A percentile compares a stretch with the other conserved stretches of the same genome.
phyloP scores from a whole-genome alignment of 1,140 invertebrate species.

The Elymnias hypermnestra region DNA sequence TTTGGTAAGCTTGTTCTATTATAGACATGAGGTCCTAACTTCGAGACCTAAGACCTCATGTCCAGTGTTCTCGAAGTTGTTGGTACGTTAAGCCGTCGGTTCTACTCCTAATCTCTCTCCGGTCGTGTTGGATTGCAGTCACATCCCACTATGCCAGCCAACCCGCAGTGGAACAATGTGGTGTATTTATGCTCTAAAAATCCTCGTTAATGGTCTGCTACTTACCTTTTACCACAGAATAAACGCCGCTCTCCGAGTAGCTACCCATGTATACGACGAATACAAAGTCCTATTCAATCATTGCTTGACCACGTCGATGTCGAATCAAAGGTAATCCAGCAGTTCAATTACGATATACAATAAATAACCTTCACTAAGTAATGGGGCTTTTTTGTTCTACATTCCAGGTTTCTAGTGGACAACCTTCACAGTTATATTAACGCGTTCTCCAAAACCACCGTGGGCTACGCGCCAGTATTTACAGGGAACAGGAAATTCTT shows the following conservation, averaged over 20 bases:
- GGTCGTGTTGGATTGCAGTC: too few relatives aligned
- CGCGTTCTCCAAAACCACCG: conserved; percentile 48
- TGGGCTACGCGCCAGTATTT: conserved; percentile 46
- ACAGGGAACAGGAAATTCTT: conserved; percentile 54
- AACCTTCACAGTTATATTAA: conserved; percentile 42
- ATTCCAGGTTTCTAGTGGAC: conserved; percentile 44
- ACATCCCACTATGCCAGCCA: too few relatives aligned
- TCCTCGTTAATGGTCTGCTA: too few relatives aligned
- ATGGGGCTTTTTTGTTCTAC: neutral
- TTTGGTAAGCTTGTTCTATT: too few relatives aligned
- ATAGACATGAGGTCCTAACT: too few relatives aligned
- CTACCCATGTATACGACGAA: conserved; percentile 9
- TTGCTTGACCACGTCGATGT: conserved; percentile 30
- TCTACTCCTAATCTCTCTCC: too few relatives aligned
- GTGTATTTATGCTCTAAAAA: too few relatives aligned
- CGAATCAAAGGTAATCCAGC: conserved; percentile 31
- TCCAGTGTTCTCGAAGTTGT: too few relatives aligned
- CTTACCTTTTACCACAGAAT: neutral
- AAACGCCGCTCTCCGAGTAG: conserved; percentile 1
- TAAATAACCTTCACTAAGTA: neutral
- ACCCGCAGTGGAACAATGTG: too few relatives aligned
- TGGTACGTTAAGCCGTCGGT: too few relatives aligned
- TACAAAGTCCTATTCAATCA: conserved; percentile 15
- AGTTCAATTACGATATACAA: neutral
- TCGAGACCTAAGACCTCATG: too few relatives aligned